Percentiles rank a stretch among this genome's conserved stretches.
These are phyloP conservation scores for Tangara arthus DNA, from an alignment of 2,797 vertebrate genomes.

Conservation along the genomic window DNA sequence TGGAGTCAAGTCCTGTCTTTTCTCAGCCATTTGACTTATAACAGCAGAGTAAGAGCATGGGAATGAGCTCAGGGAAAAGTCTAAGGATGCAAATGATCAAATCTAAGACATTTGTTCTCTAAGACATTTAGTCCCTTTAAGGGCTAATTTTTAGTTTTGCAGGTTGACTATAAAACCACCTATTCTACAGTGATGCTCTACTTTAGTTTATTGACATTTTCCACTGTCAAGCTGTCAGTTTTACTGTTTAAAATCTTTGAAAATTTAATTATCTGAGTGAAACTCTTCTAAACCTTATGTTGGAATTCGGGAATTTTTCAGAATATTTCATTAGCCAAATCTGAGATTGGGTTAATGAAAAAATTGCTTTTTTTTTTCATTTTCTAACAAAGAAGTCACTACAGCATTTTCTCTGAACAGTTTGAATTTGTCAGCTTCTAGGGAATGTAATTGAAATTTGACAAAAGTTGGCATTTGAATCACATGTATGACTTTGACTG, in stretches of 20 bases:
- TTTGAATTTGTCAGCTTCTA: not conserved
- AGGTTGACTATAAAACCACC: not conserved
- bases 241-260: not conserved
- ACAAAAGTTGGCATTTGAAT: not conserved
- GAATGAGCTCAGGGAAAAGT: not conserved
- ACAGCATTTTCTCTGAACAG: not conserved
- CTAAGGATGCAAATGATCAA: not conserved
- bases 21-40: not conserved
- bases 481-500: not conserved
- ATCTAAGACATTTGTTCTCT: not conserved
- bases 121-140: not conserved
- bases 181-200: not conserved
- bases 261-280: not conserved
- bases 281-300: not conserved
- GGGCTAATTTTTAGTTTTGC: not conserved
- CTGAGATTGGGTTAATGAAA: not conserved
- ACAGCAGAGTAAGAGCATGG: not conserved
- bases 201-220: not conserved
- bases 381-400: not conserved
- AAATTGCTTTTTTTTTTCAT: not conserved
- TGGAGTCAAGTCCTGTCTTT: conserved; percentile 14
- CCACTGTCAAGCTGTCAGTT: not conserved
- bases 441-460: not conserved
- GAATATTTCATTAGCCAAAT: not conserved
- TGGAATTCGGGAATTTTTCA: not conserved